Evolutionary conservation across 1,140 invertebrate species (phyloP), one percentile per base, ranked within the genome.

Genomic region (Caenorhabditis briggsae): DNA sequence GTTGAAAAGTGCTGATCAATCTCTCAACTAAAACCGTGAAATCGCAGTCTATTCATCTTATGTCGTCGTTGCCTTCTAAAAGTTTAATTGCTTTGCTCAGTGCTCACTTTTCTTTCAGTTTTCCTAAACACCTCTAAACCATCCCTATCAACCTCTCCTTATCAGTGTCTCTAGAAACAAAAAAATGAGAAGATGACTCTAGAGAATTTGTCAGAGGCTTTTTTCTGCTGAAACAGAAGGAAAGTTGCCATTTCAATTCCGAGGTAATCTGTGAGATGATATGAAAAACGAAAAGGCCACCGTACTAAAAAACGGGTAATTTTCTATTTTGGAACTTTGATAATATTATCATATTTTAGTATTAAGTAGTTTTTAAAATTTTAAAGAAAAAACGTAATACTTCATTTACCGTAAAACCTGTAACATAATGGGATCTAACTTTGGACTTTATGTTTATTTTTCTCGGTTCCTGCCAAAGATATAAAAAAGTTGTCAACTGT

Each of bases 21-120:
- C 70, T 78, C 43, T 78, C 70, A 14, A 50, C 70, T 78, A 78
- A 33, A 78, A 78, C 70, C 23, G 70, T 78, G 43, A 50, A 46
- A 78, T 78, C 70, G 70, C 70, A 78, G 46, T 33, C 33, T 33
- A 33, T 33, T 33, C 33, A 53, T 46, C 46, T 78, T 7, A 53
- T 3, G n/a, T 3, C 5, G n/a, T 78, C 70, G 70, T 48, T n/a
- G 70, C 6, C 70, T 48, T 46, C 46, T 43, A 50, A 78, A 48
- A 50, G 50, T 78, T 78, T 78, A 78, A 78, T 78, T 78, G 70
- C 70, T 78, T 78, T 78, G 70, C 70, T 78, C 70, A 78, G 70
- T 78, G 70, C 70, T 50, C 70, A 50, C 23, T 50, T 7, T 6
- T 16, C 12, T 11, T 50, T 2, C n/a, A 11, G 7, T 50, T 78